Conservation (phyloP, 1,140 invertebrate species). For the Rhynchophorus ferrugineus region DNA sequence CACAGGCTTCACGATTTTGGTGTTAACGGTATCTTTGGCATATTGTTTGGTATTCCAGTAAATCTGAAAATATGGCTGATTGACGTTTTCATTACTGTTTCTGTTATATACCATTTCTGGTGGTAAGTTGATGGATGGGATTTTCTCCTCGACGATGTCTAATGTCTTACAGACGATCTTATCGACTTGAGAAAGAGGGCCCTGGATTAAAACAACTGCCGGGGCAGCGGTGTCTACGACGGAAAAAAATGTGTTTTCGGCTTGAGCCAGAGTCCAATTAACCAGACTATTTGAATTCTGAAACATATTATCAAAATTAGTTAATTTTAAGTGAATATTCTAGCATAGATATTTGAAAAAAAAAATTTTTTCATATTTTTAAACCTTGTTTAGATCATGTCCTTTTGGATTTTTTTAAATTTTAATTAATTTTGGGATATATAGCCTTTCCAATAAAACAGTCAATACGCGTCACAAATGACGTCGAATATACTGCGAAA, state of each 20-base stretch:
- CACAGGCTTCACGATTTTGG: conserved; percentile 56
- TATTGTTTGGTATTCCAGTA: conserved; percentile 69
- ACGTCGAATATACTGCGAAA: too few species aligned
- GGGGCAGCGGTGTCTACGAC: conserved; percentile 61
- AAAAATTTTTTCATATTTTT: neutral
- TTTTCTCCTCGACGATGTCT: conserved; percentile 65
- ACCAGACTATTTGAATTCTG: conserved; percentile 62
- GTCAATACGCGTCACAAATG: too few species aligned
- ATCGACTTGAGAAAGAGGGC: conserved; percentile 63
- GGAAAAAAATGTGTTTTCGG: conserved; percentile 58
- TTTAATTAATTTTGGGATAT: too few species aligned
- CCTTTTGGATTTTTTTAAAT: too few species aligned
- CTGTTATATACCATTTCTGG: conserved; percentile 57
- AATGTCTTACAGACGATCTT: conserved; percentile 66
- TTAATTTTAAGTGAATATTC: neutral
- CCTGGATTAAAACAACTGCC: conserved; percentile 57
- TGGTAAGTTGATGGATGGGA: conserved; percentile 67
- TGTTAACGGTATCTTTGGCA: conserved; percentile 47
- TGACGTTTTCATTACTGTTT: conserved; percentile 1
- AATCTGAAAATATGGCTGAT: conserved; percentile 48
- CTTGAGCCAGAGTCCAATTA: conserved; percentile 63
- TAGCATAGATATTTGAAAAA: too few species aligned
- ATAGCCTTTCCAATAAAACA: too few species aligned
- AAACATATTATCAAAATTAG: conserved; percentile 10
- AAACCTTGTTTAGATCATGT: neutral